These are phyloP conservation scores for Bungarus multicinctus DNA, from an alignment of 2,113 vertebrate genomes.

Conservation along the genomic window DNA sequence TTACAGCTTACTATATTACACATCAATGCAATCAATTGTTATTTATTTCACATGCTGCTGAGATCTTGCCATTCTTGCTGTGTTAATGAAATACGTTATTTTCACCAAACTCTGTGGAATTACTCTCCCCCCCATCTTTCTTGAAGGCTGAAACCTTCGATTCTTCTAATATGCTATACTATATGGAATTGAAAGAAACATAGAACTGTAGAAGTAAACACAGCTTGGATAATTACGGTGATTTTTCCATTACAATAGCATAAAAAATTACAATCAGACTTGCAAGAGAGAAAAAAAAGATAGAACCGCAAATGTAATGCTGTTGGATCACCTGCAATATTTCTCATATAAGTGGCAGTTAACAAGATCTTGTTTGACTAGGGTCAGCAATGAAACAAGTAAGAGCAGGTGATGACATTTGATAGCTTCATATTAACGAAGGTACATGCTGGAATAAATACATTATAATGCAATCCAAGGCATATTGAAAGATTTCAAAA, in stretches of 20 bases:
- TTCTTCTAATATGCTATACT: not conserved
- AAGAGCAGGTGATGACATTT: constrained; percentile 26
- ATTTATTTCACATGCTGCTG: not conserved
- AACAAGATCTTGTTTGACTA: constrained; percentile 22
- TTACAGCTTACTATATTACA: not conserved
- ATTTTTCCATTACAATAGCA: not conserved
- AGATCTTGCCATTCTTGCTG: not conserved
- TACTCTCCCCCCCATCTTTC: not conserved
- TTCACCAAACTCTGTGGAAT: not conserved
- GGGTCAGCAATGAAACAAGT: constrained; percentile 1
- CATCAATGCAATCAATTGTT: not conserved
- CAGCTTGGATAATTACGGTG: not conserved
- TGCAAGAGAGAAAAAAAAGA: not conserved
- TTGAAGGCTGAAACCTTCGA: not conserved
- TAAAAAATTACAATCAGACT: not conserved
- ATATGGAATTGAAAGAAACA: not conserved
- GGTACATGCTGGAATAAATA: constrained; percentile 45
- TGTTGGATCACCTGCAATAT: not conserved
- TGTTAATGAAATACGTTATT: not conserved
- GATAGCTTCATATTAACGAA: constrained; percentile 36
- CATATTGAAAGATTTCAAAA: constrained; percentile 26
- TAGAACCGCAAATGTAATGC: not conserved
- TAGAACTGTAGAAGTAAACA: not conserved
- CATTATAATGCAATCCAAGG: constrained; percentile 36
- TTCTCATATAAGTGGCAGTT: constrained; percentile 24